These are phyloP conservation scores for Lethrus apterus DNA, from an alignment of 1,140 invertebrate species.

Conservation along the genomic window DNA sequence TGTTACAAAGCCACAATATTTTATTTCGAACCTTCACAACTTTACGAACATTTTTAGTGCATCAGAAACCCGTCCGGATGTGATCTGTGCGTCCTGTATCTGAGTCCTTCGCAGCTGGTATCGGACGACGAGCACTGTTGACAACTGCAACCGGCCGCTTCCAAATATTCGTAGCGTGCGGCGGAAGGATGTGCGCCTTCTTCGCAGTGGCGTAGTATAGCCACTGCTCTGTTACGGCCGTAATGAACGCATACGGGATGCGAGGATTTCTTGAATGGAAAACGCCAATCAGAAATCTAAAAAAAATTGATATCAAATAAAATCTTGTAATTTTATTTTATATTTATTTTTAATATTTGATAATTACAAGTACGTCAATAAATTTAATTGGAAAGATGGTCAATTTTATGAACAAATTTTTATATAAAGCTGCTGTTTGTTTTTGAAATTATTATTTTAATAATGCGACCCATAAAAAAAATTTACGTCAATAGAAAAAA, in stretches of 20 bases:
- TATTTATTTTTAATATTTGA: too few species aligned
- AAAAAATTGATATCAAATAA: too few species aligned
- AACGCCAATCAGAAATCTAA: conserved; percentile 75
- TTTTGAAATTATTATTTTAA: too few species aligned
- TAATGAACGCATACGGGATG: conserved; percentile 80
- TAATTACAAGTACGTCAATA: too few species aligned
- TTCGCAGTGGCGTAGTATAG: conserved; percentile 57
- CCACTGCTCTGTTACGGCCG: conserved; percentile 46
- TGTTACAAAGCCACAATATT: too few species aligned
- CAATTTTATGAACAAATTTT: too few species aligned
- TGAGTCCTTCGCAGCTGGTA: conserved; percentile 43
- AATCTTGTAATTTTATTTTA: too few species aligned
- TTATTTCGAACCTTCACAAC: too few species aligned
- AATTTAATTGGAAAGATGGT: too few species aligned
- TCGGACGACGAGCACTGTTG: conserved; percentile 36
- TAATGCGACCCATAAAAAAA: too few species aligned
- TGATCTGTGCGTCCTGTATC: conserved; percentile 42
- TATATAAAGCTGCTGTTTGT: too few species aligned
- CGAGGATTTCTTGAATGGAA: conserved; percentile 74
- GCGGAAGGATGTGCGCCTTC: conserved; percentile 49
- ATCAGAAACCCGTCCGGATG: conserved; percentile 30
- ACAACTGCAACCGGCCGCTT: conserved; percentile 52
- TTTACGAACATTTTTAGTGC: neutral
- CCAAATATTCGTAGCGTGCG: conserved; percentile 53
- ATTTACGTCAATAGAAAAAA: too few species aligned